Base-by-base conservation (phyloP, 2,797 vertebrate species). In the Petrocephalus schoutedeni region DNA sequence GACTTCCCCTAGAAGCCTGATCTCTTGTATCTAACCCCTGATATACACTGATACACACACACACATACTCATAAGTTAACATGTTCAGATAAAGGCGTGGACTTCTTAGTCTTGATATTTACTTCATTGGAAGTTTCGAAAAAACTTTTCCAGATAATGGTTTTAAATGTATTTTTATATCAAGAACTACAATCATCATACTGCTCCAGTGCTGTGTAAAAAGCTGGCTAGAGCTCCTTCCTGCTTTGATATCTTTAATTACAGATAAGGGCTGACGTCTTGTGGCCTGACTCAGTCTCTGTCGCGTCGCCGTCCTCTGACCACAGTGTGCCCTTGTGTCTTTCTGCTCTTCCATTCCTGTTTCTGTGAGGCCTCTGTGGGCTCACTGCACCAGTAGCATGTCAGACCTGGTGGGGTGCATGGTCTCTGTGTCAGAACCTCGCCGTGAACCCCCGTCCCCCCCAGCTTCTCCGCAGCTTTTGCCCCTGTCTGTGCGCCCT, bases 381-480 rank as follows among this genome's bases (percentile, higher is more conserved):
- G 7, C 74, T 77, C 74, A 77, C 74, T 71, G 12, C 28, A 12
- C 36, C 32, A 16, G 7, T 49, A 77, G 74, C 41, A 16, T 94
- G 80, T 57, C 94, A 92, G 94, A 88, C 92, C 92, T 92, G 87
- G 93, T 91, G 94, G 96, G 96, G 97, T 96, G 97, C 98, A 98
- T 98, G 98, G 97, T 97, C 92, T 92, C 91, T 95, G 95, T 77
- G 36, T 49, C 36, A 16, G 32, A 71, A 45, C 14, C 16, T 77
- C 41, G 7, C 36, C 0, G 16, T 54, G 67, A 90, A 45, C 90
- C 16, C 97, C 93, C 94, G 97, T 97, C 96, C 96, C 93, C 97
- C 96, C 96, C 94, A 97, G 97, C 97, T 97, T 96, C 93, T 97
- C 96, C 95, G 96, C 96, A 97, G 97, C 97, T 95, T 97, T 93